Evolutionary conservation across 2,888 invertebrate species (phyloP).

Genomic region (Hirtodrosophila duncani): DNA sequence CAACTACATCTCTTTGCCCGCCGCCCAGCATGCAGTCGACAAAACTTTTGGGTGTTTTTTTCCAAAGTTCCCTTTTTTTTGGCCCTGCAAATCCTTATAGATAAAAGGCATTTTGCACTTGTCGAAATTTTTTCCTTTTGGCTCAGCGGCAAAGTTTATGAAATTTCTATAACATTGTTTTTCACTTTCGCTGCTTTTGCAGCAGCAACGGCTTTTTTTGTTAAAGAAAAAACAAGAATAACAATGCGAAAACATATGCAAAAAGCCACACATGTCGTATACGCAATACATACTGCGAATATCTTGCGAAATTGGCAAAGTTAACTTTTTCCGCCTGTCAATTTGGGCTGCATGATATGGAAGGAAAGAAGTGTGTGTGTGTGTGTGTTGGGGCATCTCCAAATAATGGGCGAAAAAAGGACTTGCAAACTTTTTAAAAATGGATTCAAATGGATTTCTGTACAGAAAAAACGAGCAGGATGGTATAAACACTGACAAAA

Average conservation of each 20-base stretch:
- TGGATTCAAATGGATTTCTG: too few relatives aligned
- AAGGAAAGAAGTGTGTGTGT: too few relatives aligned
- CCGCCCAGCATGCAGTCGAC: constrained; percentile 33
- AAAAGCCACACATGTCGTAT: constrained; percentile 41
- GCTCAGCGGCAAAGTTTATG: constrained; percentile 55
- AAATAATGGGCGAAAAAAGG: too few relatives aligned
- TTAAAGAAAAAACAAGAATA: too few relatives aligned
- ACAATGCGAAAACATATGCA: constrained; percentile 34
- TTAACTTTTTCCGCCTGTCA: constrained; percentile 34
- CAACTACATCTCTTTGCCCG: neutral
- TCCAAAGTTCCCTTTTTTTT: constrained; percentile 12
- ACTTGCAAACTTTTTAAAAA: too few relatives aligned
- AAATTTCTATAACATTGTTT: constrained; percentile 63
- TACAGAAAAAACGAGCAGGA: too few relatives aligned
- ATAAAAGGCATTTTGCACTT: constrained; percentile 57
- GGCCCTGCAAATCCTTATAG: constrained; percentile 47
- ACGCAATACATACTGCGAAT: too few relatives aligned
- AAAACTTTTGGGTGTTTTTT: constrained; percentile 22
- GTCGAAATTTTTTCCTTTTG: constrained; percentile 53
- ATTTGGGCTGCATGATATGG: constrained; percentile 24
- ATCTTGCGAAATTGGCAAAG: constrained; percentile 32
- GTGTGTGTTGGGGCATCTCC: too few relatives aligned
- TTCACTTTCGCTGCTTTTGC: constrained; percentile 40
- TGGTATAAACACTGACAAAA: too few relatives aligned
- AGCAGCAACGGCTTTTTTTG: neutral